These are phyloP conservation scores for Electrona antarctica DNA, from an alignment of 2,113 vertebrate species.

Conservation along the genomic window DNA sequence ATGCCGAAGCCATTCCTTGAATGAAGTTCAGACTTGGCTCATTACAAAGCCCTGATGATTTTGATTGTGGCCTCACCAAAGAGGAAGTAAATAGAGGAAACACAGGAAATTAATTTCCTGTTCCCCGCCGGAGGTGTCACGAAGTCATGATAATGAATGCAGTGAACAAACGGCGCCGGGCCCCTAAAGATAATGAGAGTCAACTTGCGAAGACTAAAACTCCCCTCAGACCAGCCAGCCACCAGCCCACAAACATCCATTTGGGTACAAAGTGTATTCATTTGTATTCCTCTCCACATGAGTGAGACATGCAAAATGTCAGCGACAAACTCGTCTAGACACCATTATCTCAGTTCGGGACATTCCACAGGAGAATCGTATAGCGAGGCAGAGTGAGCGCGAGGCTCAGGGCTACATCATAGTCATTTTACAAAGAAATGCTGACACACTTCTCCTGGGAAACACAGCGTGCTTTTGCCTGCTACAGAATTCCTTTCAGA, in stretches of 20 bases:
- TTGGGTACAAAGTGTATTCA: slow-evolving; percentile 13
- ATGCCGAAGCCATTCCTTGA: no score
- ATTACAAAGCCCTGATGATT: no score
- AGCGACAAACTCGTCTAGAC: slow-evolving; percentile 47
- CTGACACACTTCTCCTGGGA: slow-evolving; percentile 48
- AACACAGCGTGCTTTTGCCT: neutral
- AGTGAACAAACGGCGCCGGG: neutral
- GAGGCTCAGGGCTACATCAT: slow-evolving; percentile 24
- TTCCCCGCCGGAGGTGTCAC: slow-evolving; percentile 35
- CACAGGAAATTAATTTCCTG: no score
- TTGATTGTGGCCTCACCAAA: no score
- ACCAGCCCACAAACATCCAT: neutral
- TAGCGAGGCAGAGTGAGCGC: slow-evolving; percentile 17
- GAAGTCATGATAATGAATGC: slow-evolving; percentile 31
- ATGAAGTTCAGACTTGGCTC: no score
- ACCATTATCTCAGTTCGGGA: slow-evolving; percentile 39
- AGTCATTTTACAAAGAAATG: slow-evolving; percentile 42
- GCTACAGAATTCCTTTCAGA: slow-evolving; percentile 22
- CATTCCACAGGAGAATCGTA: slow-evolving; percentile 22
- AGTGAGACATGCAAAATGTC: slow-evolving; percentile 52
- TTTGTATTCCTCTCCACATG: slow-evolving; percentile 47
- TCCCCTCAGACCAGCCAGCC: slow-evolving; percentile 10
- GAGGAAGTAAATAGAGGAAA: no score
- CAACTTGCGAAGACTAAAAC: slow-evolving; percentile 5
- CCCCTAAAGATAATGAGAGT: slow-evolving; percentile 38